A percentile compares a stretch with the other conserved stretches of the same genome.
These are phyloP conservation scores for Limenitis camilla DNA, from an alignment of 2,888 invertebrate species.

Conservation along the genomic window DNA sequence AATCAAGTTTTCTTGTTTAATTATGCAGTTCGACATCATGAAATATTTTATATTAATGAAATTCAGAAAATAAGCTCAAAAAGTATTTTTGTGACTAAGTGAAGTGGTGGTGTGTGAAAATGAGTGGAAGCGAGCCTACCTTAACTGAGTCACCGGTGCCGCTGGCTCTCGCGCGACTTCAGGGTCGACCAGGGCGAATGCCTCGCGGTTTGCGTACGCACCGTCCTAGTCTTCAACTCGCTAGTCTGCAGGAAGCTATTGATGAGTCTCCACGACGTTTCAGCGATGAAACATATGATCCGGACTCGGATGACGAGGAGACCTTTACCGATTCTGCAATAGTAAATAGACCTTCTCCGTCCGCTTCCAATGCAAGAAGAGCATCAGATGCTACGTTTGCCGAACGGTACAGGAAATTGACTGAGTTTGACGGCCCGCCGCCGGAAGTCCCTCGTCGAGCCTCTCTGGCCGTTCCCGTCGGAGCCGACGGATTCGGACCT, in stretches of 20 bases:
- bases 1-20: not conserved
- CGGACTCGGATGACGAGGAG: constrained; percentile 62
- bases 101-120: constrained; percentile 34
- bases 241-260: constrained; percentile 61
- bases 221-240: constrained; percentile 62
- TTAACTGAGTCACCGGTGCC: constrained; percentile 69
- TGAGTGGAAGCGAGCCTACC: constrained; percentile 63
- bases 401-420: constrained; percentile 62
- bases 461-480: constrained; percentile 58
- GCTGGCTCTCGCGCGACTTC: constrained; percentile 60
- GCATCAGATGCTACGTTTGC: constrained; percentile 65
- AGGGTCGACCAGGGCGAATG: constrained; percentile 47
- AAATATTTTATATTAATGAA: constrained; percentile 12
- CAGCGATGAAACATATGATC: constrained; percentile 52
- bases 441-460: constrained; percentile 62
- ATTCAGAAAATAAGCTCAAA: constrained; percentile 17
- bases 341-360: constrained; percentile 39
- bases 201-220: constrained; percentile 51
- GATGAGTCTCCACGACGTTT: constrained; percentile 62
- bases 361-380: constrained; percentile 56
- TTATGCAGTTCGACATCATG: constrained; percentile 8
- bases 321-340: constrained; percentile 48
- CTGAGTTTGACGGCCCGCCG: constrained; percentile 60
- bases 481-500: constrained; percentile 47
- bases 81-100: constrained; percentile 34